These are phyloP conservation scores for Stramonita haemastoma DNA, from an alignment of 2,888 invertebrate genomes.

Conservation along the genomic window DNA sequence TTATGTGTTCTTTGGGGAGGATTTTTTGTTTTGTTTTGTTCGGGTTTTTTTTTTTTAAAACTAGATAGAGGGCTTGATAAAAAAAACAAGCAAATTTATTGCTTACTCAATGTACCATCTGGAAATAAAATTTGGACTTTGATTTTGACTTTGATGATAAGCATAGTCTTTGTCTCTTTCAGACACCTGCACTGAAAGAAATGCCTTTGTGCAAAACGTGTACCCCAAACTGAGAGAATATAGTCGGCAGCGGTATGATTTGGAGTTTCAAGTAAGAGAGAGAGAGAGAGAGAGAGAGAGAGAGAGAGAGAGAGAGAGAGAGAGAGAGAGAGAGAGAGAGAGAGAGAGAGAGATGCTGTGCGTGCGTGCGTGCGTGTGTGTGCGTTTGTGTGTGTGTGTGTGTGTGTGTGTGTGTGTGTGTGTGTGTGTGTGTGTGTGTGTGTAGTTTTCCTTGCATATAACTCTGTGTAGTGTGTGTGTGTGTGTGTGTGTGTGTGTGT, in stretches of 20 bases:
- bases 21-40: neutral
- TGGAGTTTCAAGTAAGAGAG: conserved; percentile 71
- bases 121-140: too few species aligned
- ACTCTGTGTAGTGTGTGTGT: neutral
- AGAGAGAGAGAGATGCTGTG: neutral
- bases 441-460: too few species aligned
- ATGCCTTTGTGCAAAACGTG: conserved; percentile 63
- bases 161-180: neutral
- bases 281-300: conserved; percentile 6
- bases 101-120: too few species aligned
- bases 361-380: too few species aligned
- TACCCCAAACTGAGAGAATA: conserved; percentile 71
- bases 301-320: conserved; percentile 17
- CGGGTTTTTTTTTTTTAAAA: too few species aligned
- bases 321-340: neutral
- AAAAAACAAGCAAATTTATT: too few species aligned
- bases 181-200: conserved; percentile 70
- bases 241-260: conserved; percentile 68
- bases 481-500: neutral
- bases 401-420: neutral
- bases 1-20: too few species aligned
- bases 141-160: neutral
- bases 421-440: neutral
- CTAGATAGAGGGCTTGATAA: neutral
- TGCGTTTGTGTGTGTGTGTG: neutral